Base-by-base conservation (phyloP, 2,113 vertebrate species). In the Montifringilla adamsi region DNA sequence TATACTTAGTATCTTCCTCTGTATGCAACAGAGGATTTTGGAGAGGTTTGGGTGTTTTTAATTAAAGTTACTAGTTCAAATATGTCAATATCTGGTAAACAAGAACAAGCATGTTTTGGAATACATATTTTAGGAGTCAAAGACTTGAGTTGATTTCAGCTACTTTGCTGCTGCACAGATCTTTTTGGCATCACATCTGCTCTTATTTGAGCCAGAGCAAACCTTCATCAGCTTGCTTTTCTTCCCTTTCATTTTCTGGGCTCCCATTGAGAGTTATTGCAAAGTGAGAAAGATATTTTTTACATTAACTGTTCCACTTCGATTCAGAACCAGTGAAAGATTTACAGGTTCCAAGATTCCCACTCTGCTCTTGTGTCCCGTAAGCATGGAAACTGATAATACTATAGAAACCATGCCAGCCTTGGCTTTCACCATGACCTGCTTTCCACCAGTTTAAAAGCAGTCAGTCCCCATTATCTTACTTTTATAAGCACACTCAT, bases 331-430 rank as follows among this genome's bases (percentile, higher is more conserved):
- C 80, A 95, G 43, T 92, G 91, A 93, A 90, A 98, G 97, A 98
- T 98, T 98, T 98, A 98, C 84, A 85, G 87, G 77, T 66, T 94
- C 91, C 86, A 85, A 64, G 91, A 87, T 94, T 94, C 93, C 87
- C 14, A 3, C 87, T 92, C 83, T 60, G 87, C 89, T 73, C 94
- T 92, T 85, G 70, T 94, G 80, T 95, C 80, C 96, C 95, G 95
- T 97, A 96, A 97, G 94, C 82, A 90, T 76, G 89, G 92, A 95
- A 95, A 97, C 95, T 92, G 92, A 96, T 94, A 91, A 95, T 84
- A 73, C 78, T 74, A 91, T 74, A 93, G 84, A 95, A 91, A 93
- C 75, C 84, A 96, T 81, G 93, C 94, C 94, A 95, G 94, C 56
- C 67, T 77, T 91, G 8, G 55, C 84, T 96, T 92, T 95, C 83